Conservation (phyloP, 37 sponge, comb jelly and placozoan genomes). For the Axinella damicornis region DNA sequence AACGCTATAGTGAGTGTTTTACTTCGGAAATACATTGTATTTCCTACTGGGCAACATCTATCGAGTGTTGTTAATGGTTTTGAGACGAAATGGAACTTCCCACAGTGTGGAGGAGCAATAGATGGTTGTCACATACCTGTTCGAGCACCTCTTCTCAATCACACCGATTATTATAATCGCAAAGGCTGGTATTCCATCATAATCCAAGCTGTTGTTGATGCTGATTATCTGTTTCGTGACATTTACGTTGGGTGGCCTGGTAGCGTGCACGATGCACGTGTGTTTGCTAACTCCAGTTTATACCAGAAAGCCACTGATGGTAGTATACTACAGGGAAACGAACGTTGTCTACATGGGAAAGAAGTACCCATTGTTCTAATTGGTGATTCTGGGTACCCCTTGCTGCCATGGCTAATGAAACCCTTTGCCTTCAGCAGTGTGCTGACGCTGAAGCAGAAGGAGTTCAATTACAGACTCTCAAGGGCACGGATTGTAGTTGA, state of each 20-base stretch:
- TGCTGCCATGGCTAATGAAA: no score
- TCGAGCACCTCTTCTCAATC: slow-evolving; percentile 19
- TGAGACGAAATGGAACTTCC: no score
- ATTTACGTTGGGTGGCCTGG: slow-evolving; percentile 63
- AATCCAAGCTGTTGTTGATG: slow-evolving; percentile 48
- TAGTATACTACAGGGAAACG: no score
- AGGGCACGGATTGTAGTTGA: no score
- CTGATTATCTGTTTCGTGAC: slow-evolving; percentile 19
- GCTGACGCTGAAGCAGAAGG: no score
- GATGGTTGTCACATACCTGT: slow-evolving; percentile 58
- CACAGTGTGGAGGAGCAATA: slow-evolving; percentile 42
- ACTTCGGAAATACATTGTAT: slow-evolving; percentile 1
- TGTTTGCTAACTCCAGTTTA: slow-evolving; percentile 38
- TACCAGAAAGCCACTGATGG: neutral
- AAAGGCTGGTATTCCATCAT: slow-evolving; percentile 53
- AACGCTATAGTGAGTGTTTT: slow-evolving; percentile 22
- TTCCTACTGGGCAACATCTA: no score
- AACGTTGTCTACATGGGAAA: no score
- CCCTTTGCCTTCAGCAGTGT: no score
- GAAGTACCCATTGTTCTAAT: no score
- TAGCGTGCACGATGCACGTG: slow-evolving; percentile 62
- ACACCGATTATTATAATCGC: slow-evolving; percentile 51
- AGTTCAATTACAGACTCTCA: no score
- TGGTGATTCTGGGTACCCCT: no score
- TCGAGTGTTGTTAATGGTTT: no score